A percentile compares a stretch with the other conserved stretches of the same genome.
Conservation (phyloP, 2,888 invertebrate species). For the Sinotaia quadrata region DNA sequence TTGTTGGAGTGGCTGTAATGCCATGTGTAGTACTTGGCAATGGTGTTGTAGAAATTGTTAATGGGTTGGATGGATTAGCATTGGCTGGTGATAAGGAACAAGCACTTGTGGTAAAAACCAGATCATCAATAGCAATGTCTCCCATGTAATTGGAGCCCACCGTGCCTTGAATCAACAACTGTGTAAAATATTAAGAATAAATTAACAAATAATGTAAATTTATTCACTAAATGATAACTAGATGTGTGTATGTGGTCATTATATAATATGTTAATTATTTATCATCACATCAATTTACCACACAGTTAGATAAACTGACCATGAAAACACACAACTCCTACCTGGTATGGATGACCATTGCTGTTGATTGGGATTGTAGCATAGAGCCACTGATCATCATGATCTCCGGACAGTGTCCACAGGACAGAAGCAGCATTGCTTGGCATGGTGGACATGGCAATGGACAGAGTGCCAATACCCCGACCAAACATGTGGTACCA, state of each 20-base stretch:
- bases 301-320: too few relatives aligned
- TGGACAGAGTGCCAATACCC: conserved; percentile 52
- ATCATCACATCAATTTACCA: too few relatives aligned
- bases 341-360: conserved; percentile 14
- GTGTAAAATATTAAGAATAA: too few relatives aligned
- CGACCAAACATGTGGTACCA: conserved; percentile 35
- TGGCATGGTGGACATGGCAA: conserved; percentile 43
- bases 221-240: too few relatives aligned
- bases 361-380: conserved; percentile 45
- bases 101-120: conserved; percentile 51
- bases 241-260: too few relatives aligned
- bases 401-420: conserved; percentile 58
- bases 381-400: conserved; percentile 51
- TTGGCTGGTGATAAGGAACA: too few relatives aligned
- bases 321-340: background rate
- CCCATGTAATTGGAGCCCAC: conserved; percentile 54
- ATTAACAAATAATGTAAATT: too few relatives aligned
- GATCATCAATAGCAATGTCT: conserved; percentile 67
- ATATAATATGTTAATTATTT: too few relatives aligned
- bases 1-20: conserved; percentile 45
- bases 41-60: too few relatives aligned
- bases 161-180: conserved; percentile 58
- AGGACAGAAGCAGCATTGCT: conserved; percentile 34
- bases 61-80: too few relatives aligned
- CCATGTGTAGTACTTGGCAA: too few relatives aligned